Evolutionary conservation across 2,888 invertebrate species (phyloP), one percentile per base, ranked within the genome.

Genomic region (Pristionchus japonicus): DNA sequence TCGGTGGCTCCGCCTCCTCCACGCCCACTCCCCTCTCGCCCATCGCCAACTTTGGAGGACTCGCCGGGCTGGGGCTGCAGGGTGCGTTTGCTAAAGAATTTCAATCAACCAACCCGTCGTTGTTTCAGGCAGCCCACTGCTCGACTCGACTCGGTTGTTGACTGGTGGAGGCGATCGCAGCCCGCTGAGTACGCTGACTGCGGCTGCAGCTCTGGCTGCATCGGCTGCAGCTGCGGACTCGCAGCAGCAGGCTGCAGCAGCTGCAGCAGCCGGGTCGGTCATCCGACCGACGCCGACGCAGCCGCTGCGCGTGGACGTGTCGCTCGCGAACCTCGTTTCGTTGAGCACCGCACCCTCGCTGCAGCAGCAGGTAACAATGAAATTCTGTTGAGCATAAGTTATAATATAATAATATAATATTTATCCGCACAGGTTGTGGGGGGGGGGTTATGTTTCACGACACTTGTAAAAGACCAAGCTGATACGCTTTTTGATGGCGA

Each of bases 281-380:
- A 91, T 92, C 70, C 89, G 91, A 85, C 91, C 92, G 49, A 91
- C 92, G 77, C 77, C 77, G 11, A 49, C 52, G 31, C 82, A 83
- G 37, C 82, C 82, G 52, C 82, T 88, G 52, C 82, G 82, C 52
- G 89, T 89, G 31, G 89, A 89, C 64, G 89, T 89, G 23, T 87
- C 89, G 49, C 86, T 86, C 31, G 86, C 86, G 13, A 86, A 86
- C 27, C 74, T 86, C 70, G 86, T 86, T 6, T 49, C 86, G 37
- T 74, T 86, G 1, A 86, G 52, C 70, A 61, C 43, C 23, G 27
- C 80, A 43, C 80, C 80, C 11, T 80, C 88, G 3, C 80, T 74
- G 17, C 74, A 61, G 88, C 74, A 88, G 80, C 57, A 85, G 85
- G 70, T 70, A 70, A n/a, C n/a, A n/a, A n/a, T n/a, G n/a, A n/a